Base-by-base conservation (phyloP, 2,797 vertebrate species). In the Sebastes ruberrimus region DNA sequence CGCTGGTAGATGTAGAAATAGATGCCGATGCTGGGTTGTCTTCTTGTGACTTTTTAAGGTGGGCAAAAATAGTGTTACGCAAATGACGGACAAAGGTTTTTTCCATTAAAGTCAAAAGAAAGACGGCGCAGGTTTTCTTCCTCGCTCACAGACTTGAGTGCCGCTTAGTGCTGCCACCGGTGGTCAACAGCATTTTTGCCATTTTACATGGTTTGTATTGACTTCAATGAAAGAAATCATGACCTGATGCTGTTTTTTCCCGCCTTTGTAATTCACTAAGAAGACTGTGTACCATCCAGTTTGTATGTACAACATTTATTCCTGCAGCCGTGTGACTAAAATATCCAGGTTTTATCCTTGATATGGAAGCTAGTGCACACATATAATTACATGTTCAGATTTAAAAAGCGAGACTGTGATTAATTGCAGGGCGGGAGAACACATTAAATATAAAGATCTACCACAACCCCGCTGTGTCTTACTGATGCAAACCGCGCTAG, bases 401-500 rank as follows among this genome's bases (percentile, higher is more conserved):
- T 38, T 5, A 56, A 13, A 23, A 13, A 20, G 27, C 32, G 16
- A 38, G 30, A 55, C 64, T 33, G 32, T 46, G 33, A 72, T 46
- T 28, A 28, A 28, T n/a, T n/a, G 32, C 46, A 25, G n/a, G 18
- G 25, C 2, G 10, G 30, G 25, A 59, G n/a, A 16, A 53, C 56
- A 27, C 16, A 38, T 42, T 38, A 2, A 49, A n/a, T 61, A 25
- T 11, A 30, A 11, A 52, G 57, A 60, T 35, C 7, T 18, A 33
- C 22, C n/a, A 13, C 67, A 59, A 61, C 10, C 22, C 23, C 52
- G 60, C 60, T 27, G 57, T 23, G n/a, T 91, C 56, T 55, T 56
- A 5, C 76, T 20, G 7, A 77, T 95, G 95, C 96, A 76, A 86
- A 88, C 74, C 75, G 4, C 5, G 18, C n/a, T 2, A 69, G 76